Percentiles rank a stretch among this genome's conserved stretches.
These are phyloP conservation scores for Ceratitis capitata DNA, from an alignment of 1,140 invertebrate species.

Conservation along the genomic window DNA sequence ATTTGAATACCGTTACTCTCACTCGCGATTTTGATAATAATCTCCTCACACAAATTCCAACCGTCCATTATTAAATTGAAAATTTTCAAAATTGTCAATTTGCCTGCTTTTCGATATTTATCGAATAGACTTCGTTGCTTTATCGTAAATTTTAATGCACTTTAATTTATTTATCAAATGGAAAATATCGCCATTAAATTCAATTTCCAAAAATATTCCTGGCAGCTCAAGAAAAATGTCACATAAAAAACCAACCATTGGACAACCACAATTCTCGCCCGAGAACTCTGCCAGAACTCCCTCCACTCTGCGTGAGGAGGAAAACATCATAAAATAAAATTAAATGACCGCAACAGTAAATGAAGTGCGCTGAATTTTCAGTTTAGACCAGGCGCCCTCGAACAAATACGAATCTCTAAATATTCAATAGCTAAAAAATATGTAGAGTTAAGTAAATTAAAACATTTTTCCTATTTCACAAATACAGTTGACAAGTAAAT, in stretches of 20 bases:
- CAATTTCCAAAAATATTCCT: not conserved
- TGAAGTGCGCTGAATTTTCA: not conserved
- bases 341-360: conserved; percentile 31
- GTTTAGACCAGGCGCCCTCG: not conserved
- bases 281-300: not conserved
- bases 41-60: no score
- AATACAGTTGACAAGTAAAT: conserved; percentile 37
- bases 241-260: not conserved
- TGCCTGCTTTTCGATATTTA: no score
- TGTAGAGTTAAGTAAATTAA: not conserved
- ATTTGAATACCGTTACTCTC: no score
- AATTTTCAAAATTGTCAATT: no score
- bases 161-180: conserved; percentile 6
- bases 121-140: not conserved
- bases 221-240: not conserved
- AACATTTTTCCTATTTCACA: not conserved
- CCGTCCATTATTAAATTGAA: no score
- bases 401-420: not conserved
- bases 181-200: not conserved
- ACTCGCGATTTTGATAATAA: no score
- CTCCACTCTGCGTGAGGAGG: no score
- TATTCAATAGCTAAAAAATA: not conserved
- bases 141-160: not conserved
- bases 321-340: conserved; percentile 28
- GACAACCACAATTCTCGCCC: not conserved